Evolutionary conservation across 1,140 invertebrate species (phyloP).

Genomic region (Diuraphis noxia): DNA sequence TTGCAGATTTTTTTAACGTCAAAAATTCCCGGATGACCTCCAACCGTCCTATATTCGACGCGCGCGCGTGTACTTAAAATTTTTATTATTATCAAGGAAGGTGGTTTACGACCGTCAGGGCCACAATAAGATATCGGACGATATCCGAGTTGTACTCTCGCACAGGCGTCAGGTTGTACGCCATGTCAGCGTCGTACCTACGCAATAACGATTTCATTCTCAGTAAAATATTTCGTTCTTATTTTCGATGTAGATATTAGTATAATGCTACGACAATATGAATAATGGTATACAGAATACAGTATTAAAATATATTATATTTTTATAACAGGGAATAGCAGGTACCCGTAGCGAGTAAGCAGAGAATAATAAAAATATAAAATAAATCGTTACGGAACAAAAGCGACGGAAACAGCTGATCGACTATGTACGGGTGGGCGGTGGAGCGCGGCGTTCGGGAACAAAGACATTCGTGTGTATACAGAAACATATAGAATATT

Average conservation of each 20-base stretch:
- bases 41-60: background rate
- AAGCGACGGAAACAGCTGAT: constrained; percentile 50
- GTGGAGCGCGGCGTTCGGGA: background rate
- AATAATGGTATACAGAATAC: background rate
- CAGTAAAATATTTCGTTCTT: background rate
- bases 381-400: constrained; percentile 52
- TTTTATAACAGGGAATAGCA: background rate
- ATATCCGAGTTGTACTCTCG: background rate
- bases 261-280: background rate
- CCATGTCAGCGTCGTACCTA: background rate
- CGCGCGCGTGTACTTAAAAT: background rate
- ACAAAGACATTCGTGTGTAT: constrained; percentile 45
- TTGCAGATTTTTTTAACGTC: background rate
- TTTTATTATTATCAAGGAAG: background rate
- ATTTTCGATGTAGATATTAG: background rate
- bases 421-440: background rate
- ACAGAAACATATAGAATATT: background rate
- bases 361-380: background rate
- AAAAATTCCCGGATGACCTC: background rate
- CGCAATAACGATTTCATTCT: background rate
- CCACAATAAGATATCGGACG: background rate
- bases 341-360: background rate
- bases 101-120: background rate
- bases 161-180: background rate
- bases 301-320: background rate